Conservation (phyloP, 2,888 invertebrate species). For the Coleophora deauratella region DNA sequence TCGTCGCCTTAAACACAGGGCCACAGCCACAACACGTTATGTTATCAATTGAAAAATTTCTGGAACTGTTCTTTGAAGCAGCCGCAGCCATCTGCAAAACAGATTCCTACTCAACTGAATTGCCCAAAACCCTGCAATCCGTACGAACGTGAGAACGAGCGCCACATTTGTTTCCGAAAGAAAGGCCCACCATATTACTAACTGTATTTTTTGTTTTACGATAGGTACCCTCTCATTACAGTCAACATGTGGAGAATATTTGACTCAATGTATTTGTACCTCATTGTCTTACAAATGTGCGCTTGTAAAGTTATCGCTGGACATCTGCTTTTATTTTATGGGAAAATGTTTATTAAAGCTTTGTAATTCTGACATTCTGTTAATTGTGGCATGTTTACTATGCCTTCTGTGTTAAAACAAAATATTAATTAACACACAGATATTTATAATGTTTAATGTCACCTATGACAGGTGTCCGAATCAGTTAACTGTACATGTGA, state of each 20-base stretch:
- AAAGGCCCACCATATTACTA: slow-evolving; percentile 26
- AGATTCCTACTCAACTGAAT: slow-evolving; percentile 47
- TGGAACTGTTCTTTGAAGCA: slow-evolving; percentile 50
- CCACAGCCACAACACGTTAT: no score
- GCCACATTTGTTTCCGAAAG: slow-evolving; percentile 44
- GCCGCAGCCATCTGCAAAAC: slow-evolving; percentile 62
- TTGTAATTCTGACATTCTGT: no score
- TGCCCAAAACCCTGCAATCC: slow-evolving; percentile 62
- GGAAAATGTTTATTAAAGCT: slow-evolving; percentile 13
- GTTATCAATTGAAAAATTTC: slow-evolving; percentile 32
- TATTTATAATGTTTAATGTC: no score
- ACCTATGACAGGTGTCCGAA: no score
- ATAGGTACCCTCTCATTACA: slow-evolving; percentile 9
- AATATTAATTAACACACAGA: no score
- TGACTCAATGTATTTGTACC: slow-evolving; percentile 18
- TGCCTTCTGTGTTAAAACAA: no score
- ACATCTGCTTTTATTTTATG: slow-evolving; percentile 28
- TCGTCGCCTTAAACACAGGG: no score
- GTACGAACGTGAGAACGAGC: slow-evolving; percentile 62
- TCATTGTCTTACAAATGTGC: slow-evolving; percentile 33
- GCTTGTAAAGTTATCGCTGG: slow-evolving; percentile 28
- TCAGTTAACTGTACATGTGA: no score
- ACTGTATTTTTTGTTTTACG: slow-evolving; percentile 7
- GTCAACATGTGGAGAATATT: slow-evolving; percentile 21
- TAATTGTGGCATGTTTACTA: no score